Base-by-base conservation (phyloP, 2,797 vertebrate genomes). In the Trematomus bernacchii region DNA sequence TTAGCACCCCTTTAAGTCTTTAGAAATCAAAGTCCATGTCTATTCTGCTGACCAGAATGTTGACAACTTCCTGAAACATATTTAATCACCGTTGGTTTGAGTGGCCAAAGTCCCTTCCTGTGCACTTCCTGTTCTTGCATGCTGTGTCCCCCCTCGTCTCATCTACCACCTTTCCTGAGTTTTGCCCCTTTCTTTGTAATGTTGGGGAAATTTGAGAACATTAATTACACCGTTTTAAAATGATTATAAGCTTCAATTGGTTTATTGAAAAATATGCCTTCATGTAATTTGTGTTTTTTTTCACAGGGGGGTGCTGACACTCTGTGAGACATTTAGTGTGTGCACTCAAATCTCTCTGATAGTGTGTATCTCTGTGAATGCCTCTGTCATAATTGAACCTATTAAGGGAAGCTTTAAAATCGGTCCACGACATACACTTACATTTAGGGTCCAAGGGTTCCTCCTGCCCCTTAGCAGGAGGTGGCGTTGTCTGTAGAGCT, bases 301-400 rank as follows among this genome's bases (percentile, higher is more conserved):
- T 87, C 92, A 93, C 89, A 85, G 0, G 5, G 79, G 71, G 86
- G 84, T 10, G 84, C 79, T 84, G 21, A 42, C 48, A 11, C 66
- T 71, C 37, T 0, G 9, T 23, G 68, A 27, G 13, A 19, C 18
- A 64, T 57, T 33, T 3, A n/a, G 12, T 46, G 55, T 40, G 18
- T 44, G 43, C 37, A 40, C 18, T 53, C 21, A 46, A 54, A 43
- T 62, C 18, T 37, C 10, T 60, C 57, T 46, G n/a, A 18, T 47
- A 9, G 37, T 14, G 54, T 61, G 54, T 37, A 12, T 14, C 13
- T 18, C 15, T 18, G 21, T n/a, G n/a, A n/a, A n/a, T n/a, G n/a
- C n/a, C n/a, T n/a, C n/a, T n/a, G n/a, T n/a, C n/a, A n/a, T n/a
- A n/a, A n/a, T n/a, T n/a, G n/a, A n/a, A n/a, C n/a, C n/a, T n/a